phyloP scores from a whole-genome alignment of 2,797 vertebrate species.

The Rhyacichthys aspro region DNA sequence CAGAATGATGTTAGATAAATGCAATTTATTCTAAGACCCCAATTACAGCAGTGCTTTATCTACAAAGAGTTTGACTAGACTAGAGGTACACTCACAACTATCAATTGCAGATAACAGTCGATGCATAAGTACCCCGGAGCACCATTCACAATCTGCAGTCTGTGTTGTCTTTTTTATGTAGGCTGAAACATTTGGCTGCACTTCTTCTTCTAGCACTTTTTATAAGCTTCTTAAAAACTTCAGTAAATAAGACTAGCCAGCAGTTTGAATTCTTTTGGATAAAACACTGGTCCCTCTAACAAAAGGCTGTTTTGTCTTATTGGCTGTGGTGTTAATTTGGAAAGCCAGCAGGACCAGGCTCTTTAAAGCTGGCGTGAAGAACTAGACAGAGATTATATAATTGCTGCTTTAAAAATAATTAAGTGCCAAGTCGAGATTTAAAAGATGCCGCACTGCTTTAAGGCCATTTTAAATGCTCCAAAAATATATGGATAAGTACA shows the following conservation, averaged over 20 bases:
- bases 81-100: conserved; percentile 1
- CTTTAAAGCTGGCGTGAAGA: conserved; percentile 9
- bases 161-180: conserved; percentile 14
- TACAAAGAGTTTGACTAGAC: neutral
- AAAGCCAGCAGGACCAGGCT: conserved; percentile 17
- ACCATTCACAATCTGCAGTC: neutral
- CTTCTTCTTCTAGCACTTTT: conserved; percentile 35
- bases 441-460: too few species aligned
- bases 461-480: too few species aligned
- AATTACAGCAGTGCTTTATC: neutral
- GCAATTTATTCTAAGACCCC: neutral
- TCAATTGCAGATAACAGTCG: neutral
- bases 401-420: conserved; percentile 1
- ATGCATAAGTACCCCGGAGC: neutral
- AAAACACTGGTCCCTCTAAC: conserved; percentile 14
- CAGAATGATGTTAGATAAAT: neutral
- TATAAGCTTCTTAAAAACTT: conserved; percentile 37
- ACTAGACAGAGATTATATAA: neutral
- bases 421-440: neutral
- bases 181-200: conserved; percentile 44
- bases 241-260: conserved; percentile 38
- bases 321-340: conserved; percentile 23
- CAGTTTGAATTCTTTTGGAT: conserved; percentile 24
- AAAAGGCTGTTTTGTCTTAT: conserved; percentile 14
- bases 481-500: too few species aligned